Evolutionary conservation across 2,888 invertebrate genomes (phyloP), one percentile per base, ranked within the genome.

Genomic region (Meiosimyza decipiens): DNA sequence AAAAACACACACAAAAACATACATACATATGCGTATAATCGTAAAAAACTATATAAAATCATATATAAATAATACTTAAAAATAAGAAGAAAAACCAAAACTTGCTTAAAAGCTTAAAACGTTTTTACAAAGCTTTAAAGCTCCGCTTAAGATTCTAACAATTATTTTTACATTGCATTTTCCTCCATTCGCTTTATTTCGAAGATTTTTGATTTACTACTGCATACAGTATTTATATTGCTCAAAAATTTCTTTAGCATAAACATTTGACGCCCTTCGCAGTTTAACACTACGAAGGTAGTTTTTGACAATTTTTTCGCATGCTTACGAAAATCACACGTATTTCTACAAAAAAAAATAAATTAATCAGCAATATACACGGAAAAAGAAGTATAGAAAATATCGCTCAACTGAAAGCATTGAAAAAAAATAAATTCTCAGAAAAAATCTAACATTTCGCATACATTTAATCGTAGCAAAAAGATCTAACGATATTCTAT

Each of bases 41-140:
- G 18, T 64, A 64, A 12, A n/a, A 15, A 62, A 7, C 28, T 52
- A 73, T 49, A 67, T 15, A 59, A 50, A 72, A 73, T 73, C 73
- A 67, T 72, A 74, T 78, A 76, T 76, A 70, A 76, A 74, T 76
- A 81, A 75, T 64, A 76, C 22, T 49, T 78, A 80, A 80, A 73
- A 60, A 55, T 50, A 49, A 64, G 12, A 18, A 6, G n/a, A n/a
- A n/a, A n/a, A 12, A 54, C 1, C 1, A 54, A 18, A 54, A 55
- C 55, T 55, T 55, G 55, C 55, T 55, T 55, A 18, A 55, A 55
- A 55, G 55, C 55, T 55, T 55, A 16, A 40, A 55, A 16, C 55
- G 12, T 55, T 55, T 22, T 16, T 11, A 16, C 18, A 40, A 40
- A 64, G 64, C 50, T 64, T 64, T 15, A 50, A 22, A 12, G 64